Conservation (phyloP, 2,797 vertebrate species). For the Thripadectes ignobilis region DNA sequence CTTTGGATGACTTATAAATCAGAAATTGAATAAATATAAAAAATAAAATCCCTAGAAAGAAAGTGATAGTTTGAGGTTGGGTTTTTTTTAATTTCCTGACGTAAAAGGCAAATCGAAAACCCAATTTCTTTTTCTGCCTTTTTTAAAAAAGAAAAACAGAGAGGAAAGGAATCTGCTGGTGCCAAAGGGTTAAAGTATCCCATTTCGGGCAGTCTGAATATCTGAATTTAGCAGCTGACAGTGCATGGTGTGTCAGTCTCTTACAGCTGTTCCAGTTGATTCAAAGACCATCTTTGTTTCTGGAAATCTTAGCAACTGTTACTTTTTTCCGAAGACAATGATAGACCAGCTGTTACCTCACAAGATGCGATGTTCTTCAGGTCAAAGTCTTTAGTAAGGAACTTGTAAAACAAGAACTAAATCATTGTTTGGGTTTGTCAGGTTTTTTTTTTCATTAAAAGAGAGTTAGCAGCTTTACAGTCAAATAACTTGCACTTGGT, state of each 20-base stretch:
- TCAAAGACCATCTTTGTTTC: slow-evolving; percentile 81
- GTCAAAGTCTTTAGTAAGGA: slow-evolving; percentile 37
- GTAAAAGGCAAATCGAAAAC: background rate
- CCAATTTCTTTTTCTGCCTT: background rate
- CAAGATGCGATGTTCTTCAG: slow-evolving; percentile 46
- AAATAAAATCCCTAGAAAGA: background rate
- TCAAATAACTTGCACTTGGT: background rate
- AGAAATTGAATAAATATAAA: background rate
- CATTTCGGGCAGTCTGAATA: slow-evolving; percentile 7
- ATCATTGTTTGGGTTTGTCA: slow-evolving; percentile 27
- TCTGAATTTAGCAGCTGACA: slow-evolving; percentile 74
- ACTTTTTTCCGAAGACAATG: slow-evolving; percentile 67
- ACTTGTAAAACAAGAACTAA: slow-evolving; percentile 61
- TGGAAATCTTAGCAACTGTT: slow-evolving; percentile 73
- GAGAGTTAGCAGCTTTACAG: background rate
- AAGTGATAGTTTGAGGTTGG: background rate
- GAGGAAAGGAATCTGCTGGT: background rate
- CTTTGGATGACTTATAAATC: background rate
- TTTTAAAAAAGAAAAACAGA: background rate
- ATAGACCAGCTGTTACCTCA: slow-evolving; percentile 73
- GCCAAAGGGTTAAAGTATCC: slow-evolving; percentile 67
- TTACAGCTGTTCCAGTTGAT: slow-evolving; percentile 74
- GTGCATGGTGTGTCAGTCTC: slow-evolving; percentile 39
- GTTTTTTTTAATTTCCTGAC: background rate
- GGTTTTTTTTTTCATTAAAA: background rate